Evolutionary conservation across 2,888 invertebrate genomes (phyloP), one percentile per base, ranked within the genome.

Genomic region (Rhingia rostrata): DNA sequence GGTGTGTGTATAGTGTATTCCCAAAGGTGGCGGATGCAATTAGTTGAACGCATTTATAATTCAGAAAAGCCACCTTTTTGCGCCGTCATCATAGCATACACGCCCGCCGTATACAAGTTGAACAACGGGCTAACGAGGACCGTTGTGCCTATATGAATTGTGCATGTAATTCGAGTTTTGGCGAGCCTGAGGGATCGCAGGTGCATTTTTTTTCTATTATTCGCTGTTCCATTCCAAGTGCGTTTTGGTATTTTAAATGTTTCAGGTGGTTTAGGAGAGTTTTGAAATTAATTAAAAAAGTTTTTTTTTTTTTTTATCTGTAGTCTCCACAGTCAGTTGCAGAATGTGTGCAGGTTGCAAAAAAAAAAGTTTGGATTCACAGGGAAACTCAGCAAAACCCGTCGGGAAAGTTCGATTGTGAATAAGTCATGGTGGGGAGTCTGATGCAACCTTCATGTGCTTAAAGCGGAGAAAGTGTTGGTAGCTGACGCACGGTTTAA

Each of bases 11-110:
- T n/a, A 39, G 35, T 67, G 54, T 79, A 84, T 80, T 84, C 84
- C 84, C 84, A 74, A 75, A 84, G 80, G 84, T 80, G 84, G 60
- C 84, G 74, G 80, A 84, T 79, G 84, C 84, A 84, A 84, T 84
- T 84, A 84, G 84, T 80, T 79, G 74, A 84, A 84, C 84, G 74
- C 84, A 84, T 84, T 84, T 79, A 84, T 84, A 70, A 84, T 84
- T 84, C 80, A 80, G 60, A 79, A 74, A 84, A 69, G 83, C 74
- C 63, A 84, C 64, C 69, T 84, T 84, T 72, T 79, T 63, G 64
- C 73, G 41, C 69, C 22, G 22, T 22, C 22, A 22, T 22, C 22
- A 22, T 22, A 22, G 22, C 53, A 53, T 47, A 60, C 12, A 58
- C 7, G 9, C 30, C 32, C 30, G 39, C 33, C n/a, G 67, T 53